Conservation (phyloP, 64 coral and sea anemone species). For the Stichodactyla mertensii region DNA sequence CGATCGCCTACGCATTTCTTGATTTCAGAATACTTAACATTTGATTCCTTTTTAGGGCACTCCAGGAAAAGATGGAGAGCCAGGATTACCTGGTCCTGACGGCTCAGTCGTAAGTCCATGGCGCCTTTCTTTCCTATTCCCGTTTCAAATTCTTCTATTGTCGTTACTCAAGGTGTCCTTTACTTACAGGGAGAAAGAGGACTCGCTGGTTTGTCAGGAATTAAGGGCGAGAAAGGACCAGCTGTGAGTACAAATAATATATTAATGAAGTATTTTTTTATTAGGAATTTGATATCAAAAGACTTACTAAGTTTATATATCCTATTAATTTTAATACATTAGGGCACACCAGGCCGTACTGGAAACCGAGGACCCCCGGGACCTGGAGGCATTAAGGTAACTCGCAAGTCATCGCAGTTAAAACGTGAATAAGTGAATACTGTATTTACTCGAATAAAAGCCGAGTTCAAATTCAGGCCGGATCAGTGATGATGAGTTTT, state of each 20-base stretch:
- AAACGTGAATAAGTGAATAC: too few relatives aligned
- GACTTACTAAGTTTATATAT: too few relatives aligned
- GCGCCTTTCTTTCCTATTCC: neutral
- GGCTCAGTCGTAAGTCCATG: constrained; percentile 28
- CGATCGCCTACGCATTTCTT: too few relatives aligned
- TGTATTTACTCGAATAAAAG: too few relatives aligned
- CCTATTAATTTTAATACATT: too few relatives aligned
- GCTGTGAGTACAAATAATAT: constrained; percentile 14
- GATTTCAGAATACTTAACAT: neutral
- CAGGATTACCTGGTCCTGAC: constrained; percentile 39
- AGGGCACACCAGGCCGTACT: constrained; percentile 1
- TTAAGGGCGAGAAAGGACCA: constrained; percentile 51
- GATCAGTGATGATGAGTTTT: too few relatives aligned
- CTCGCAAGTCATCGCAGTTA: neutral
- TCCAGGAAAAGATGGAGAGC: constrained; percentile 46
- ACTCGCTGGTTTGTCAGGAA: neutral
- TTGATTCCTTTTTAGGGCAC: constrained; percentile 5
- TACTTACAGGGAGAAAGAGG: constrained; percentile 30
- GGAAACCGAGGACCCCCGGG: constrained; percentile 10
- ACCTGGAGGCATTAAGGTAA: constrained; percentile 1
- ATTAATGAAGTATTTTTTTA: neutral
- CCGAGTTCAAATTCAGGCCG: too few relatives aligned
- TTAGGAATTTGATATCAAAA: too few relatives aligned
- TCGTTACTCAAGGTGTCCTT: neutral
- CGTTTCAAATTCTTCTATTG: neutral